A percentile compares a stretch with the other conserved stretches of the same genome.
Conservation (phyloP, 2,113 vertebrate genomes). For the Callospermophilus lateralis region DNA sequence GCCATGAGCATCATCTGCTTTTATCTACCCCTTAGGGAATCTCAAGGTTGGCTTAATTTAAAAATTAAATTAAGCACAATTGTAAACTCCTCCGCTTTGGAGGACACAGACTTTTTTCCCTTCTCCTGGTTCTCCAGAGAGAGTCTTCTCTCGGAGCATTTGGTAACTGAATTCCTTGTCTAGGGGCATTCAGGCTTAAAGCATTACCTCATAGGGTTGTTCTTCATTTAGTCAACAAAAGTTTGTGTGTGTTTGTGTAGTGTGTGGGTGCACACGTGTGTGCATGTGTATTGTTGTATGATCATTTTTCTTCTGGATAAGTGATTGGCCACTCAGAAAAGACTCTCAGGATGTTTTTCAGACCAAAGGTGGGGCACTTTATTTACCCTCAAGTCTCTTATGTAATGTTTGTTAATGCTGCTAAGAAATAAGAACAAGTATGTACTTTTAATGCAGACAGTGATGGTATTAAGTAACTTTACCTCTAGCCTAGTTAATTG, state of each 20-base stretch:
- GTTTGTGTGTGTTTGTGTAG: not conserved
- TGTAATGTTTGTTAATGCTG: not conserved
- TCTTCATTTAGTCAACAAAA: slow-evolving; percentile 54
- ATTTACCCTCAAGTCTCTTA: not conserved
- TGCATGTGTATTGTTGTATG: not conserved
- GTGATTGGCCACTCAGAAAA: not conserved
- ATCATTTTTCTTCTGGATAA: slow-evolving; percentile 5
- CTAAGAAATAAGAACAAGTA: not conserved
- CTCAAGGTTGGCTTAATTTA: slow-evolving; percentile 15
- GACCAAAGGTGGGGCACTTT: not conserved
- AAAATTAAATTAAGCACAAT: slow-evolving; percentile 5
- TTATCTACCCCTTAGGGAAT: not conserved
- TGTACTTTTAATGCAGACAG: not conserved
- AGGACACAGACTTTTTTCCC: not conserved
- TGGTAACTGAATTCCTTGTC: slow-evolving; percentile 16
- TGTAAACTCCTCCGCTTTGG: not conserved
- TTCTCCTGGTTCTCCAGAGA: not conserved
- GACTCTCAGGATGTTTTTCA: not conserved
- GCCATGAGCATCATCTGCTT: not conserved
- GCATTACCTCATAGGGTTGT: slow-evolving; percentile 1
- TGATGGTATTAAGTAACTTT: not conserved
- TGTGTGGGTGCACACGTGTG: not conserved
- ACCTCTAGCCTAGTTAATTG: not conserved
- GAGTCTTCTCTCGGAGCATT: not conserved
- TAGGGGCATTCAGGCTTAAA: not conserved